Conservation (phyloP, 1,140 invertebrate species). For the Danaus melanippus region DNA sequence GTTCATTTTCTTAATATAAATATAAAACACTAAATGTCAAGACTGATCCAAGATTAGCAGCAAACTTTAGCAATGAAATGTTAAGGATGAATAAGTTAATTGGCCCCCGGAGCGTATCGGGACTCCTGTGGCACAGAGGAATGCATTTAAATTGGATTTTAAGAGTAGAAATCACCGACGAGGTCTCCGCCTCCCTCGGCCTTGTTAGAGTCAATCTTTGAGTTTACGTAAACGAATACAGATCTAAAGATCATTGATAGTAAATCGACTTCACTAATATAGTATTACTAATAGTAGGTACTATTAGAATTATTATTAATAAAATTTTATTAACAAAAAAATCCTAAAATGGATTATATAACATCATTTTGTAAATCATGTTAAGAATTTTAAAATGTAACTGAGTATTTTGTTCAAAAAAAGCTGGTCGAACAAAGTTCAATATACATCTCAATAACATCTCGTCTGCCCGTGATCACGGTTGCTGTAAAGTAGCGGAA, state of each 20-base stretch:
- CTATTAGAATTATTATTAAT: no score
- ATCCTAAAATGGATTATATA: no score
- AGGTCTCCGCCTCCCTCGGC: constrained; percentile 51
- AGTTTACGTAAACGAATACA: constrained; percentile 71
- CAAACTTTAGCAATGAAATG: constrained; percentile 66
- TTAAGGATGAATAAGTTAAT: constrained; percentile 71
- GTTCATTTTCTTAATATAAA: constrained; percentile 7
- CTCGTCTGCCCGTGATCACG: no score
- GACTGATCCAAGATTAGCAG: constrained; percentile 37
- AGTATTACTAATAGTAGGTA: no score
- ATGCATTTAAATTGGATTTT: constrained; percentile 72
- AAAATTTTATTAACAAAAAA: no score
- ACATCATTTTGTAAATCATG: no score
- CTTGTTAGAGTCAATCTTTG: constrained; percentile 70
- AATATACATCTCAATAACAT: no score
- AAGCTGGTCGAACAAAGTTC: no score
- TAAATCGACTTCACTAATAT: no score
- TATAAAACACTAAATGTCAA: constrained; percentile 1
- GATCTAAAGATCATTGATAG: constrained; percentile 20
- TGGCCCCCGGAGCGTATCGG: constrained; percentile 66
- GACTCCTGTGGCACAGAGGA: constrained; percentile 67
- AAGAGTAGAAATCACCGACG: constrained; percentile 69
- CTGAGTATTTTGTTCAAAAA: no score
- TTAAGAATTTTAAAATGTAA: no score
- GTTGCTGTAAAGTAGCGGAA: no score